These are phyloP conservation scores for Epinotia demarniana DNA, from an alignment of 2,888 invertebrate genomes.

Conservation along the genomic window DNA sequence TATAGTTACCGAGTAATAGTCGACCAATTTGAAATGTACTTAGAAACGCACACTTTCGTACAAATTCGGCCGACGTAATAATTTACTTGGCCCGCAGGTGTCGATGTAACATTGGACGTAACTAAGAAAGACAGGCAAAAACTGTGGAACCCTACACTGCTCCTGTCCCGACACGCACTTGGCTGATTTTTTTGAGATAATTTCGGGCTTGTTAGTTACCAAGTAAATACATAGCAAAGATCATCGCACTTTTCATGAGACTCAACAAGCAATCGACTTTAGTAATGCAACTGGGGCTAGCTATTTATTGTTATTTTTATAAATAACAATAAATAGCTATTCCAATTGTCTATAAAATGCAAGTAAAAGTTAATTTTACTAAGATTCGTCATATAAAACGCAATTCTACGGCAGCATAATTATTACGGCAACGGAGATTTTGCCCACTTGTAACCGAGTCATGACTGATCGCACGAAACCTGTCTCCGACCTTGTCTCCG, in stretches of 20 bases:
- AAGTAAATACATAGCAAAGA: neutral
- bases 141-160: no score
- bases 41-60: no score
- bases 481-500: constrained; percentile 73
- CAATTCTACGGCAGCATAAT: neutral
- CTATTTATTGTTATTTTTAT: neutral
- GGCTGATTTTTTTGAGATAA: neutral
- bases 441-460: constrained; percentile 25
- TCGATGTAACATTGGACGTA: no score
- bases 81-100: no score
- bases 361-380: neutral
- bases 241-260: no score
- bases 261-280: no score
- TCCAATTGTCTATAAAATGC: neutral
- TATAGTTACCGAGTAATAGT: no score
- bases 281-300: neutral
- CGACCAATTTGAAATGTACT: no score
- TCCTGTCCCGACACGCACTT: no score
- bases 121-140: no score
- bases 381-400: neutral
- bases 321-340: no score
- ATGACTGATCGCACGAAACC: constrained; percentile 55
- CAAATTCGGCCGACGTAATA: no score
- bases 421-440: constrained; percentile 28
- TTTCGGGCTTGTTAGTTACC: neutral